Conservation (phyloP, 2,797 vertebrate genomes). For the Tenualosa thibaudeaui region DNA sequence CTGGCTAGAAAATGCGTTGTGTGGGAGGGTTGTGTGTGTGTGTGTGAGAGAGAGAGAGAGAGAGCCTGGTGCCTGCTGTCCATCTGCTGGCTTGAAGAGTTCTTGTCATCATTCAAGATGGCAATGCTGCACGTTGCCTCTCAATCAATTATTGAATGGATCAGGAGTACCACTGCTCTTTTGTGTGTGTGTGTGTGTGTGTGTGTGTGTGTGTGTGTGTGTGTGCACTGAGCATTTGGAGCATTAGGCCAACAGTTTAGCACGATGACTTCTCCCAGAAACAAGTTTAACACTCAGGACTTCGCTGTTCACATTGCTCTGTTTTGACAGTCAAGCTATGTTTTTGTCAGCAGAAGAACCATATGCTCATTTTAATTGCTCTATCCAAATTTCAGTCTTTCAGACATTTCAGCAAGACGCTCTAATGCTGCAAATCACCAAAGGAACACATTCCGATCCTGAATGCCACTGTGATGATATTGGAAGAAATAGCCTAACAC, state of each 20-base stretch:
- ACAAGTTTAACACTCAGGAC: not conserved
- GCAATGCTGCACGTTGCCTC: not conserved
- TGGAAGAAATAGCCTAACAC: too few species aligned
- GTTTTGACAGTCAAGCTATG: not conserved
- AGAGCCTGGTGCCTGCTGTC: constrained; percentile 50
- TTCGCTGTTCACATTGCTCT: not conserved
- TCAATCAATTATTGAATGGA: constrained; percentile 1
- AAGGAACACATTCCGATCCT: not conserved
- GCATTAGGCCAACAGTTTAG: not conserved
- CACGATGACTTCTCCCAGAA: not conserved
- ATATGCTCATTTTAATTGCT: not conserved
- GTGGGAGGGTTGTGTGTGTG: not conserved
- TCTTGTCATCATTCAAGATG: constrained; percentile 49
- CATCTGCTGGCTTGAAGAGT: constrained; percentile 45
- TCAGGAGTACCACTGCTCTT: not conserved
- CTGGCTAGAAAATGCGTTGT: not conserved
- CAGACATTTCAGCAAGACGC: not conserved
- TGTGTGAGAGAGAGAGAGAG: constrained; percentile 36
- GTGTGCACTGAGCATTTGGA: not conserved
- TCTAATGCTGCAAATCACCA: not conserved
- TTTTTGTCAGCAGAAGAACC: not conserved
- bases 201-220: constrained; percentile 18
- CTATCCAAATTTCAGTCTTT: not conserved
- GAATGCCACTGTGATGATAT: not conserved
- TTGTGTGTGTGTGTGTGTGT: constrained; percentile 30